Evolutionary conservation across 2,797 vertebrate species (phyloP).

Genomic region (Poecilia velifera): DNA sequence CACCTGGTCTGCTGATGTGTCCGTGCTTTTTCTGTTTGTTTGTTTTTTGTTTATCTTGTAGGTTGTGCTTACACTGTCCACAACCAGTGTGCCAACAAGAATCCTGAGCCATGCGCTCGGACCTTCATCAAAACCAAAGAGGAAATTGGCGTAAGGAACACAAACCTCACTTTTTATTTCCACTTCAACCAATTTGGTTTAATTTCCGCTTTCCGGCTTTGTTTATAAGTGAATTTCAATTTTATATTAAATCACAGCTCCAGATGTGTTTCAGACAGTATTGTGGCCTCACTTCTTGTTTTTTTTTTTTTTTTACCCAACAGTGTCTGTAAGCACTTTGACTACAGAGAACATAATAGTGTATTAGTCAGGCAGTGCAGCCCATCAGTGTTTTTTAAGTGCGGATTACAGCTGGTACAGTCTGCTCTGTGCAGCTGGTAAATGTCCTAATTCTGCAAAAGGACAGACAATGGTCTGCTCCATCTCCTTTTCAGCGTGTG

Average conservation of each 20-base stretch:
- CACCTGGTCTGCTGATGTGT: neutral
- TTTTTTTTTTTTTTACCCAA: conserved; percentile 8
- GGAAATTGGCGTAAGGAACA: conserved; percentile 86
- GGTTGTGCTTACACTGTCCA: conserved; percentile 91
- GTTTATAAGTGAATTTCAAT: neutral
- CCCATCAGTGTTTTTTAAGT: conserved; percentile 43
- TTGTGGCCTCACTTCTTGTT: conserved; percentile 10
- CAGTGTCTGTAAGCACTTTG: conserved; percentile 31
- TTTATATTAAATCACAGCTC: neutral
- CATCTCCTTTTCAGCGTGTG: conserved; percentile 8
- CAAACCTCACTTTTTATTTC: neutral
- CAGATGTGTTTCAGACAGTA: neutral
- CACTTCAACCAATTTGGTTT: neutral
- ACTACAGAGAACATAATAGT: conserved; percentile 31
- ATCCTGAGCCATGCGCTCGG: conserved; percentile 81
- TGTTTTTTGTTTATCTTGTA: conserved; percentile 52
- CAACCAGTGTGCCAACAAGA: conserved; percentile 89
- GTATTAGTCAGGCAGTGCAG: conserved; percentile 49
- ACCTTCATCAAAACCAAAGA: conserved; percentile 88
- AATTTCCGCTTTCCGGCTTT: conserved; percentile 8
- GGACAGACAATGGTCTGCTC: conserved; percentile 20
- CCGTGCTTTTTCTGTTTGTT: neutral
- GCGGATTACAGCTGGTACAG: conserved; percentile 51
- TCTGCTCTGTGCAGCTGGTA: conserved; percentile 55
- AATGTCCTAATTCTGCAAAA: conserved; percentile 50